Evolutionary conservation across 2,113 vertebrate species (phyloP).

Genomic region (Prolemur simus): DNA sequence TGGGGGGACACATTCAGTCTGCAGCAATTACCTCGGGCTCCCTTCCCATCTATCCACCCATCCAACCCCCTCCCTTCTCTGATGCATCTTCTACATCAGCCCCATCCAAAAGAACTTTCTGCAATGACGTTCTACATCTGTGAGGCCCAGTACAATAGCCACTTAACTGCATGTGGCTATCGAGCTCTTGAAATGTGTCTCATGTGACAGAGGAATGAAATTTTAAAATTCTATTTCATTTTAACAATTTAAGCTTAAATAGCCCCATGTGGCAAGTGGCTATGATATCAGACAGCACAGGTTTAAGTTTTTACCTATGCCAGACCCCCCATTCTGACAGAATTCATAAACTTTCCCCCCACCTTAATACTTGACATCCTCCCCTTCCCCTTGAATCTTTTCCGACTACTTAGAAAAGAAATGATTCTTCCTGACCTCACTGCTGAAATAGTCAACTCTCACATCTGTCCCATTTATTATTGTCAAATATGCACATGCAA

Average conservation of each 20-base stretch:
- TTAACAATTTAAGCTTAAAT: background rate
- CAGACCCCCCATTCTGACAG: background rate
- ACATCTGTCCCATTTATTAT: background rate
- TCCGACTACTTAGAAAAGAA: background rate
- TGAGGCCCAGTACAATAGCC: too few species aligned
- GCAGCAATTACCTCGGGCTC: background rate
- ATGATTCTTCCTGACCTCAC: background rate
- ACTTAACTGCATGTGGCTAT: accelerated
- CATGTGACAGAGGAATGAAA: background rate
- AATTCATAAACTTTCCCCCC: background rate
- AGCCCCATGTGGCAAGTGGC: too few species aligned
- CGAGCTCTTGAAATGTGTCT: background rate
- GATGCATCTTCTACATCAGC: background rate
- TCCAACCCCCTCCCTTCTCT: background rate
- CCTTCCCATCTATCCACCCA: background rate
- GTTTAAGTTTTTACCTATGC: background rate
- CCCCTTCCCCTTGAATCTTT: background rate
- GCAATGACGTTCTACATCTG: too few species aligned
- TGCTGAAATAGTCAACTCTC: background rate
- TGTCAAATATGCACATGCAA: background rate
- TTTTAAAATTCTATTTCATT: background rate
- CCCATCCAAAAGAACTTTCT: background rate
- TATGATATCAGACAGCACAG: background rate
- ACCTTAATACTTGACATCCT: background rate
- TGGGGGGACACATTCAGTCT: background rate